Base-by-base conservation (phyloP, 2,888 invertebrate genomes). In the Diaprepes abbreviatus region DNA sequence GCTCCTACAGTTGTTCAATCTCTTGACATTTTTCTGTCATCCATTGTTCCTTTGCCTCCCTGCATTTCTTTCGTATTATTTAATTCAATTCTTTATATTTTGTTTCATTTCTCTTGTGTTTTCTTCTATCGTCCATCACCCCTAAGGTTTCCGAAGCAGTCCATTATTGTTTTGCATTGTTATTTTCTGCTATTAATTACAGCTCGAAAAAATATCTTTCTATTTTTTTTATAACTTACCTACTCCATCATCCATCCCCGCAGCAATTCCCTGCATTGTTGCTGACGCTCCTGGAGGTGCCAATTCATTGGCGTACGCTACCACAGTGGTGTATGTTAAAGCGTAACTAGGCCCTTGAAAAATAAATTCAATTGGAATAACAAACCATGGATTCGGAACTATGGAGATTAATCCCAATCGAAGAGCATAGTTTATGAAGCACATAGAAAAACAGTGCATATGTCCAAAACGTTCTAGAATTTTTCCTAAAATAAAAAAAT, bases 301-400 rank as follows among this genome's bases (percentile, higher is more conserved):
- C 35, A 88, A 80, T 2, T 82, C 84, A 74, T 87, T 87, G 1
- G 88, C 88, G 71, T 88, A 89, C 0, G 88, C 88, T 14, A 94
- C 94, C 71, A 95, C 93, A 0, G 92, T 91, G 0, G 93, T 89
- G 80, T 95, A 95, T 76, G 93, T 92, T 0, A 95, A 85, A 0
- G 95, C 96, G 83, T 95, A 96, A 0, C 94, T 93, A 0, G 95
- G 91, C 0, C 96, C 95, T 82, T 94, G 94, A 87, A 93, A 89
- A 59, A 93, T 82, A 0, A 92, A 85, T 85, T 96, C 96, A 2
- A 95, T 88, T 0, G 90, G 89, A 0, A 96, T 86, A 1, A 94
- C 87, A 86, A 91, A 92, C 95, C 95, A 95, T 0, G 95, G 94
- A 76, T 91, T 89, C 17, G 89, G 87, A 66, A 93, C 90, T 68